These are phyloP conservation scores for Brachynemurus nebulosus DNA, from an alignment of 2,888 invertebrate species.

Conservation along the genomic window DNA sequence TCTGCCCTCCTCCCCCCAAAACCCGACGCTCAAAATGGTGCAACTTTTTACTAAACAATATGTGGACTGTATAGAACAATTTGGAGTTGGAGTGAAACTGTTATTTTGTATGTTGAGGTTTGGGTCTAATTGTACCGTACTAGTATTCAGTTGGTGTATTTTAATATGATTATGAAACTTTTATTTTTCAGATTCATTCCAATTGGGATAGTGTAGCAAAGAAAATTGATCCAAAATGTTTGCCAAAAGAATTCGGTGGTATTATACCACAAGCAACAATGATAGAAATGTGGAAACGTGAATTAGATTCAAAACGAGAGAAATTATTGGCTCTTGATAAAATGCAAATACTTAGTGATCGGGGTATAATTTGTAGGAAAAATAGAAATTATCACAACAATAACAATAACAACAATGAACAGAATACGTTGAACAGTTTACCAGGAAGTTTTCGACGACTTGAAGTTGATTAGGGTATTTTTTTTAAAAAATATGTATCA, in stretches of 20 bases:
- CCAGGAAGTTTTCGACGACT: constrained; percentile 55
- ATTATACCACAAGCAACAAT: constrained; percentile 53
- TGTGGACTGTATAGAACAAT: too few relatives aligned
- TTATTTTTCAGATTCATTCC: constrained; percentile 42
- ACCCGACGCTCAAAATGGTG: too few relatives aligned
- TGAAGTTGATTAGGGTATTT: constrained; percentile 42
- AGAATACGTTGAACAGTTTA: constrained; percentile 20
- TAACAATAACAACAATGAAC: constrained; percentile 22
- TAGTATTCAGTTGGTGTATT: background rate
- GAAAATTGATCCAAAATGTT: constrained; percentile 42
- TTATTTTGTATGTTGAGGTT: too few relatives aligned
- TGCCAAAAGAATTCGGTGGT: constrained; percentile 63
- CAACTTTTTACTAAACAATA: too few relatives aligned
- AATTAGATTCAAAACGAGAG: constrained; percentile 44
- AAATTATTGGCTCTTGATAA: constrained; percentile 43
- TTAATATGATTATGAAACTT: too few relatives aligned
- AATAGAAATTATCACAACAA: constrained; percentile 29
- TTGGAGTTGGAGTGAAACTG: too few relatives aligned
- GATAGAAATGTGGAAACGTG: constrained; percentile 51
- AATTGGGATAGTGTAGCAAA: constrained; percentile 44
- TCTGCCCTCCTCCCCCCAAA: too few relatives aligned
- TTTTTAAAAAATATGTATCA: background rate
- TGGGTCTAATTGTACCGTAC: too few relatives aligned
- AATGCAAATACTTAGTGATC: constrained; percentile 50
- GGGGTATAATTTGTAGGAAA: constrained; percentile 36